Evolutionary conservation across 2,113 vertebrate genomes (phyloP).

Genomic region (Desmodus rotundus): DNA sequence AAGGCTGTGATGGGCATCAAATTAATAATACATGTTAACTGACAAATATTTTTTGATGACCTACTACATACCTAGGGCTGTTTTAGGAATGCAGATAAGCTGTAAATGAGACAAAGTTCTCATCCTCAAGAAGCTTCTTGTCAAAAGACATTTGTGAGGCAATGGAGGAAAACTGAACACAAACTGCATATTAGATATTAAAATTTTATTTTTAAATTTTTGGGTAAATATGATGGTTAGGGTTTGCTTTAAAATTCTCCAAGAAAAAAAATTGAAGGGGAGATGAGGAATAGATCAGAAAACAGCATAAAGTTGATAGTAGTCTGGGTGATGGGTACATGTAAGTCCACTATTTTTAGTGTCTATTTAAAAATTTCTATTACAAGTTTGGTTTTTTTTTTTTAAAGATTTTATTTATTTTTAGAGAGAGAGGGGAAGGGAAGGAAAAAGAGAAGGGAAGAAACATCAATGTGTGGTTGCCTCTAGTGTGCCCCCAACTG

Average conservation of each 20-base stretch:
- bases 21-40: neutral
- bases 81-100: neutral
- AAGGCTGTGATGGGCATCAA: neutral
- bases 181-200: neutral
- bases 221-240: neutral
- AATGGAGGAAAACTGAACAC: neutral
- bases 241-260: neutral
- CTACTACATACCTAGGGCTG: neutral
- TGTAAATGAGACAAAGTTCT: neutral
- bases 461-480: too few species aligned
- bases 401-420: too few species aligned
- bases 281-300: neutral
- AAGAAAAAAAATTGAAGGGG: neutral
- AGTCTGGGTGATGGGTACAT: neutral
- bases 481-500: too few species aligned
- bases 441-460: too few species aligned
- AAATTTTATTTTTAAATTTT: neutral
- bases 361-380: neutral
- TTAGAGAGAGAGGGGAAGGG: too few species aligned
- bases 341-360: neutral
- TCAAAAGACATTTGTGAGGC: neutral
- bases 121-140: neutral
- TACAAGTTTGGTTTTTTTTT: neutral
- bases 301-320: neutral
- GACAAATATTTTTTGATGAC: neutral